Evolutionary conservation across 2,797 vertebrate genomes (phyloP).

Genomic region (Parambassis ranga): DNA sequence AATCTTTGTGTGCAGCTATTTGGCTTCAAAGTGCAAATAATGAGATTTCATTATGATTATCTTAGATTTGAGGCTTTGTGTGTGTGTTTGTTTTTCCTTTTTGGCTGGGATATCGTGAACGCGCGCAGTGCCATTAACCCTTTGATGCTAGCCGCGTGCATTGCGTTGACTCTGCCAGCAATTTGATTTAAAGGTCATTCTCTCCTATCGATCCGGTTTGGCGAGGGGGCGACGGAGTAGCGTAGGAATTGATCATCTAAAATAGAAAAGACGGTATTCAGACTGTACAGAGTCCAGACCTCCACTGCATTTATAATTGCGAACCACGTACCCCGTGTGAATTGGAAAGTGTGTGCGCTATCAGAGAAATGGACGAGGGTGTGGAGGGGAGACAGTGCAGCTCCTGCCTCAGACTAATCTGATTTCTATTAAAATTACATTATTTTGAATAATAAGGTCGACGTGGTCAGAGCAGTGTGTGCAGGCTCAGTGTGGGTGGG

Average conservation of each 20-base stretch:
- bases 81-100: neutral
- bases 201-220: constrained; percentile 82
- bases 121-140: constrained; percentile 71
- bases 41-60: constrained; percentile 50
- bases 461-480: constrained; percentile 16
- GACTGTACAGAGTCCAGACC: constrained; percentile 71
- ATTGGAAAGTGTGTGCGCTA: constrained; percentile 17
- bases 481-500: constrained; percentile 38
- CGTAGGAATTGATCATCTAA: constrained; percentile 81
- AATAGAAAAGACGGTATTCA: constrained; percentile 78
- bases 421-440: constrained; percentile 60
- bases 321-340: constrained; percentile 47
- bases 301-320: constrained; percentile 71
- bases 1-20: neutral
- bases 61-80: constrained; percentile 21
- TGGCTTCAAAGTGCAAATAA: constrained; percentile 15
- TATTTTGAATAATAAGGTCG: constrained; percentile 55
- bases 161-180: constrained; percentile 79
- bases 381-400: neutral
- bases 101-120: constrained; percentile 19
- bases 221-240: constrained; percentile 76
- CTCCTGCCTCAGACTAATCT: constrained; percentile 30
- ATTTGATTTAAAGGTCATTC: constrained; percentile 87
- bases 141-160: constrained; percentile 71
- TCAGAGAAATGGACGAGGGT: constrained; percentile 11